Evolutionary conservation across 2,797 vertebrate species (phyloP), one percentile per base, ranked within the genome.

Genomic region (Phoeniculus purpureus): DNA sequence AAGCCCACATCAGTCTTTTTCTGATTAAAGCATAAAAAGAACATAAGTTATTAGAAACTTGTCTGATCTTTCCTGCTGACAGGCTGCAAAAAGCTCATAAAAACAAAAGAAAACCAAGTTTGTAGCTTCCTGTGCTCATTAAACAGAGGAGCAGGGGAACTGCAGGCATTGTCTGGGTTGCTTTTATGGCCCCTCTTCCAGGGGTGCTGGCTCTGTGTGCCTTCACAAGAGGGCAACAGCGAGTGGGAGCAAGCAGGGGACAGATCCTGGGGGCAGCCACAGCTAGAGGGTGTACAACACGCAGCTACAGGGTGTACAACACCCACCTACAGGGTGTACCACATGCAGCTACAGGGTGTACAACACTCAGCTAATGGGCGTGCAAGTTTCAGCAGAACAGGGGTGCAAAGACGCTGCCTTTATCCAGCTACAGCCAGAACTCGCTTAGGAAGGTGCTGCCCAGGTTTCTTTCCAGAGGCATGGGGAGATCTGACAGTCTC

Each of bases 101-200:
- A 73, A 66, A 54, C 15, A 5, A 29, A 62, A 32, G 58, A 37
- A 81, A 71, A 10, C 16, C 31, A 34, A 83, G 62, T 22, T 26
- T 64, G 75, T 10, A 4, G 8, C 56, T 91, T 71, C 48, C 52
- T 55, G 72, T 9, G 75, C 7, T 70, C 20, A 0, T 6, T 10
- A 5, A 40, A 55, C 2, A 5, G 70, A 71, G 65, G 40, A 37
- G 61, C 37, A 2, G 45, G 15, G 22, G 32, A 29, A 0, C 37
- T 0, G 26, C 0, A 1, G 60, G 21, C 34, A 60, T 60, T 15
- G 51, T 4, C 19, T 6, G 15, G 29, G 40, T 34, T 58, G 1
- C 64, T 25, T 6, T 18, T 0, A 1, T 0, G 22, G 54, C 5
- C 25, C 40, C n/a, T 32, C 50, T 34, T 15, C 9, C 47, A 17